phyloP scores from a whole-genome alignment of 2,113 vertebrate species.

The Gadus macrocephalus region DNA sequence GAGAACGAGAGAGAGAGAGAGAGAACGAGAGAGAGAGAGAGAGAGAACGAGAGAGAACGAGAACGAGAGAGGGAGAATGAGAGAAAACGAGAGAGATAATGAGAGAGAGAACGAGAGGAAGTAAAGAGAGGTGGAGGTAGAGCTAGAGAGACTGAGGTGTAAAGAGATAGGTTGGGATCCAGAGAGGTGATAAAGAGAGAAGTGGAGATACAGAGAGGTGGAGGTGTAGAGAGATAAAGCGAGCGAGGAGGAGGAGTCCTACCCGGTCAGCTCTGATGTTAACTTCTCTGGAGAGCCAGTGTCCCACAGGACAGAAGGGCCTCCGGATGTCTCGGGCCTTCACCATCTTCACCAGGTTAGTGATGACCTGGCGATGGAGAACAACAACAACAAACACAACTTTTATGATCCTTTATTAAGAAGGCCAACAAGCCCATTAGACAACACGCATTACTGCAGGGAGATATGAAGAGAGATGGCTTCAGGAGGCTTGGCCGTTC shows the following conservation, averaged over 20 bases:
- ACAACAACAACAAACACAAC: constrained; percentile 24
- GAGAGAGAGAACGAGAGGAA: background rate
- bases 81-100: background rate
- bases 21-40: background rate
- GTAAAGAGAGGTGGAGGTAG: no score
- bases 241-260: background rate
- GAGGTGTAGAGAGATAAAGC: background rate
- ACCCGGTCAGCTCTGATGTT: constrained; percentile 98
- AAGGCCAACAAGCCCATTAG: no score
- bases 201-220: background rate
- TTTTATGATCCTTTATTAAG: no score
- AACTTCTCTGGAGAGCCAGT: constrained; percentile 96
- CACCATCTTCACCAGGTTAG: constrained; percentile 98
- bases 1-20: background rate
- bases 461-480: no score
- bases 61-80: no score
- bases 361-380: constrained; percentile 83
- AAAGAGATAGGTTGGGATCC: no score
- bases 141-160: no score
- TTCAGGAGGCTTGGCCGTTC: no score
- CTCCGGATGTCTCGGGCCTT: constrained; percentile 93
- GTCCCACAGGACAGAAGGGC: constrained; percentile 91
- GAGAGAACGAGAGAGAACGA: no score
- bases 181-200: background rate
- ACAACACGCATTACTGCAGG: no score